Conservation (phyloP, 2,888 invertebrate species). For the Trissoscelio sp. region DNA sequence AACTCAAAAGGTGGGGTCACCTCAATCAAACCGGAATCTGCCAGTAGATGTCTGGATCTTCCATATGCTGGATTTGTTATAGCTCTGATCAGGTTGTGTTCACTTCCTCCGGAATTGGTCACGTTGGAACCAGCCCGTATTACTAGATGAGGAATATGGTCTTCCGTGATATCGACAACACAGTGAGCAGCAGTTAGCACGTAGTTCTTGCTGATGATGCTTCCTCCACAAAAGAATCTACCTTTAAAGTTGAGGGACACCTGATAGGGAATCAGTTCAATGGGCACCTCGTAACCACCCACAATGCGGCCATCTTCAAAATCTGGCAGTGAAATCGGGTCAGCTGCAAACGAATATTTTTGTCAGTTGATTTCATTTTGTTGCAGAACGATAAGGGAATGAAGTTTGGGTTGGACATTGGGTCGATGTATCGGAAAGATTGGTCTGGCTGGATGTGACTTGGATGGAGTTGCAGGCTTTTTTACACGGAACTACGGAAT, state of each 20-base stretch:
- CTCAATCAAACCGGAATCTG: neutral
- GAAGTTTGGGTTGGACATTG: slow-evolving; percentile 1
- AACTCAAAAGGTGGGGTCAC: slow-evolving; percentile 20
- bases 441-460: slow-evolving; percentile 15
- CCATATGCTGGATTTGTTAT: neutral
- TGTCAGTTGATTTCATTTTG: neutral
- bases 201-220: slow-evolving; percentile 84
- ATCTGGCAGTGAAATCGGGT: slow-evolving; percentile 15
- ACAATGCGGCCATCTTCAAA: slow-evolving; percentile 50
- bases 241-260: slow-evolving; percentile 82
- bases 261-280: slow-evolving; percentile 83
- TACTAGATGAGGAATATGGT: neutral
- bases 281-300: slow-evolving; percentile 33
- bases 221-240: slow-evolving; percentile 84
- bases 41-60: neutral
- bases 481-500: neutral
- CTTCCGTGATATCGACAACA: slow-evolving; percentile 70
- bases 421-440: neutral
- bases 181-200: slow-evolving; percentile 87
- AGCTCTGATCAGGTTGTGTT: neutral
- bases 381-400: neutral
- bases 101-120: slow-evolving; percentile 6
- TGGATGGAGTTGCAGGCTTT: neutral
- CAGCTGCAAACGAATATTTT: slow-evolving; percentile 16
- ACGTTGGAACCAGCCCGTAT: slow-evolving; percentile 23